A percentile compares a stretch with the other conserved stretches of the same genome.
These are phyloP conservation scores for Megaceryle maxima DNA, from an alignment of 2,113 vertebrate species.

Conservation along the genomic window DNA sequence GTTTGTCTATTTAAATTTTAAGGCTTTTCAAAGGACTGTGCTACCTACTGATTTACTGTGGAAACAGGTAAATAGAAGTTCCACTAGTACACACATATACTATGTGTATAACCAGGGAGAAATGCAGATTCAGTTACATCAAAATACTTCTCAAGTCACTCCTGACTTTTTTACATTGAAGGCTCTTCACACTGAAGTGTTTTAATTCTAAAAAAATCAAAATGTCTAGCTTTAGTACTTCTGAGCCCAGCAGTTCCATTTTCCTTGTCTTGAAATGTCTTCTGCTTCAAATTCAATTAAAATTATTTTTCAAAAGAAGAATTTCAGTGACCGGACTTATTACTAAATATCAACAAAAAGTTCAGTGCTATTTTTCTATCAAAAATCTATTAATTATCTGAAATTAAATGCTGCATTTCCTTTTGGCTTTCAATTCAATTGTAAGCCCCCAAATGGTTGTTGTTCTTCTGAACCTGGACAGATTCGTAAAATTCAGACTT, in stretches of 20 bases:
- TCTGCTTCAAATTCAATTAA: conserved; percentile 7
- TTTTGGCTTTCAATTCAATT: not conserved
- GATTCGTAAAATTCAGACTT: not conserved
- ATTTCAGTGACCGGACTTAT: not conserved
- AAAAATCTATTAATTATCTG: not conserved
- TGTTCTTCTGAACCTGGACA: not conserved
- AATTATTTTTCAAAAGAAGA: not conserved
- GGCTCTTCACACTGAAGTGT: not conserved
- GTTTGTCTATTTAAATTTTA: conserved; percentile 22
- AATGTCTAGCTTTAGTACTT: not conserved
- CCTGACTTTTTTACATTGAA: not conserved
- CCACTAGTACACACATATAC: not conserved
- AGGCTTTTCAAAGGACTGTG: not conserved
- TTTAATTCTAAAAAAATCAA: conserved; percentile 27
- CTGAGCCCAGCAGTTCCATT: not conserved
- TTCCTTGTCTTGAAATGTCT: not conserved
- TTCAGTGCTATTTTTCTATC: not conserved
- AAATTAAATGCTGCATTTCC: not conserved
- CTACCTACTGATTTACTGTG: not conserved
- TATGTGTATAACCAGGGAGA: not conserved
- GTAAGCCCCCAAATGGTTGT: not conserved
- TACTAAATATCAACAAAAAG: conserved; percentile 9
- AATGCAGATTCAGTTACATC: not conserved
- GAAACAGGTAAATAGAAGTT: not conserved
- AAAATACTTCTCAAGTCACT: not conserved